phyloP scores from a whole-genome alignment of 2,888 invertebrate species.

The Lissonota sp. region DNA sequence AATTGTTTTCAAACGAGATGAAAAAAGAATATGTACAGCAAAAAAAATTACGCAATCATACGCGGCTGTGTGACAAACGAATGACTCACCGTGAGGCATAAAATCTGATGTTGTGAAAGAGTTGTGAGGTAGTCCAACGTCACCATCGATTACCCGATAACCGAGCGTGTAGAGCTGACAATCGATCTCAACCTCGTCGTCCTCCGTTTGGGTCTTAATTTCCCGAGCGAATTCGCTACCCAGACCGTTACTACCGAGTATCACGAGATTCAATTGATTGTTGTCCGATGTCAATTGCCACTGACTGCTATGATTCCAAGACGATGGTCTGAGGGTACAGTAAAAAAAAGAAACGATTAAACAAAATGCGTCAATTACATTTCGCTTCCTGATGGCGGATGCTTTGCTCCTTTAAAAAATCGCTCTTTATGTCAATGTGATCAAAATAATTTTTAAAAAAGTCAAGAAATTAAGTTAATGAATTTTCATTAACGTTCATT shows the following conservation, averaged over 20 bases:
- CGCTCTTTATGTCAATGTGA: too few relatives aligned
- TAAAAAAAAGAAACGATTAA: neutral
- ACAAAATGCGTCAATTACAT: too few relatives aligned
- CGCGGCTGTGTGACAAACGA: neutral
- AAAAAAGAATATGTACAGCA: neutral
- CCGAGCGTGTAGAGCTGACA: conserved; percentile 92
- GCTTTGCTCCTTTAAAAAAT: too few relatives aligned
- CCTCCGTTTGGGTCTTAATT: conserved; percentile 93
- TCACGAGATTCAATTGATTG: conserved; percentile 93
- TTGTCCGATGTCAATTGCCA: conserved; percentile 88
- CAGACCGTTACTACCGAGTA: conserved; percentile 94
- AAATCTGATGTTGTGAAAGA: conserved; percentile 94
- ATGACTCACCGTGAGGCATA: conserved; percentile 91
- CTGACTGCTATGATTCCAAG: conserved; percentile 88
- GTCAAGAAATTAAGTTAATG: too few relatives aligned
- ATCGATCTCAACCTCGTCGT: conserved; percentile 93
- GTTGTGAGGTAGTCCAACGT: conserved; percentile 92
- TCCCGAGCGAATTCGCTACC: conserved; percentile 95
- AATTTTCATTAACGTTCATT: too few relatives aligned
- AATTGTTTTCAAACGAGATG: neutral
- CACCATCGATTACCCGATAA: conserved; percentile 94
- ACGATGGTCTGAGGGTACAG: conserved; percentile 85
- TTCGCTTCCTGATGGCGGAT: too few relatives aligned
- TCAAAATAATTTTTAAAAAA: too few relatives aligned
- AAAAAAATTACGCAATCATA: conserved; percentile 15